A percentile compares a stretch with the other conserved stretches of the same genome.
Conservation (phyloP, 2,113 vertebrate species). For the Channa maculata region DNA sequence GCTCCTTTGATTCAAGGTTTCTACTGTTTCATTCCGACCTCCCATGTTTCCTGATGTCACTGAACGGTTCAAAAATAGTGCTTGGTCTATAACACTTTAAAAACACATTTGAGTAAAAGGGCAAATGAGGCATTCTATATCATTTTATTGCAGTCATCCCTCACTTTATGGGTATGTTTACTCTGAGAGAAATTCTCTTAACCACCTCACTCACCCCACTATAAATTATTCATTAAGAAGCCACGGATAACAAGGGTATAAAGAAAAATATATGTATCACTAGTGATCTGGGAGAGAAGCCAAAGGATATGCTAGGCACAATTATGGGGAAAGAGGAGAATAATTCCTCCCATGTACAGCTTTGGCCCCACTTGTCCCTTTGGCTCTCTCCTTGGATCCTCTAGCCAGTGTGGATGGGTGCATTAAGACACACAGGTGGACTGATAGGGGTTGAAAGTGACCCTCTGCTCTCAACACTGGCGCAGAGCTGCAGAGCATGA, state of each 20-base stretch:
- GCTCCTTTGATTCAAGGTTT: constrained; percentile 1
- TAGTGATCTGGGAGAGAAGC: constrained; percentile 73
- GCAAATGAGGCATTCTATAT: constrained; percentile 71
- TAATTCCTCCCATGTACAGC: constrained; percentile 66
- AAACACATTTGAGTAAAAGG: constrained; percentile 69
- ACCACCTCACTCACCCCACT: constrained; percentile 41
- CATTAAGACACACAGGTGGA: constrained; percentile 74
- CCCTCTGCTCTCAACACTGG: constrained; percentile 69
- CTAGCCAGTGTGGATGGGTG: constrained; percentile 64
- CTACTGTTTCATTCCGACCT: background rate
- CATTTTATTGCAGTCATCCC: constrained; percentile 71
- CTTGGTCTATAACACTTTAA: constrained; percentile 35
- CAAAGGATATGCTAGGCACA: constrained; percentile 75
- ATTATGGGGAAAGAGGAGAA: constrained; percentile 70
- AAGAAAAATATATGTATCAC: constrained; percentile 77
- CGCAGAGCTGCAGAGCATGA: constrained; percentile 43
- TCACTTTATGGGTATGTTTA: constrained; percentile 77
- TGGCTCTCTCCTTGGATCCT: constrained; percentile 60
- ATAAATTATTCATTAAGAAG: constrained; percentile 81
- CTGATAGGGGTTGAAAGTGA: constrained; percentile 79
- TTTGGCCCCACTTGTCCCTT: constrained; percentile 64
- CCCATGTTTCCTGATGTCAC: background rate
- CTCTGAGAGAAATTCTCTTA: constrained; percentile 63
- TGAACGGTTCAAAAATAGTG: constrained; percentile 26
- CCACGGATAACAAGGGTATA: constrained; percentile 72